Percentiles rank a stretch among this genome's conserved stretches.
phyloP scores from a whole-genome alignment of 2,797 vertebrate species.

The Moxostoma hubbsi region DNA sequence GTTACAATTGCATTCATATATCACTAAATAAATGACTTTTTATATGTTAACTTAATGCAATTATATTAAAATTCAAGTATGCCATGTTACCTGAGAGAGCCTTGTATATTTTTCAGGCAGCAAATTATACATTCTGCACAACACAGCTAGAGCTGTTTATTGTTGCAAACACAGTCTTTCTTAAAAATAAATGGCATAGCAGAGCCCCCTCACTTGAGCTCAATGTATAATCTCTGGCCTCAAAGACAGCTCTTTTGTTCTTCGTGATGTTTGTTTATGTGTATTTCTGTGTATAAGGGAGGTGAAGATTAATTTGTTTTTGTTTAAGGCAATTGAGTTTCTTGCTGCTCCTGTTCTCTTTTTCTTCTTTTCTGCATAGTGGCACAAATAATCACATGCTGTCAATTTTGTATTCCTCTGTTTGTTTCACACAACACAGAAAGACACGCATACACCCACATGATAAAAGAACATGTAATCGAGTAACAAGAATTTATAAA shows the following conservation, averaged over 20 bases:
- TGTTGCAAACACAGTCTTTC: neutral
- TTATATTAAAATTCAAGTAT: too few species aligned
- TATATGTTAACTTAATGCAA: too few species aligned
- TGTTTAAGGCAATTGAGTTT: conserved; percentile 1
- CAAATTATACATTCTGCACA: too few species aligned
- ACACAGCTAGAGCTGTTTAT: too few species aligned
- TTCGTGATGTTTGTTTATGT: conserved; percentile 16
- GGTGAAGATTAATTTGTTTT: conserved; percentile 1
- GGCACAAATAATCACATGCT: conserved; percentile 17
- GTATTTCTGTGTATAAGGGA: neutral
- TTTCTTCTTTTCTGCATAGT: neutral
- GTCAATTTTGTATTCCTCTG: conserved; percentile 12
- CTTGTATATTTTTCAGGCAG: too few species aligned
- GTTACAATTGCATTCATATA: too few species aligned
- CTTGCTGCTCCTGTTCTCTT: neutral
- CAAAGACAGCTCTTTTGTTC: conserved; percentile 31
- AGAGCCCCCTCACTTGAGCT: neutral
- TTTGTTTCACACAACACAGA: conserved; percentile 10
- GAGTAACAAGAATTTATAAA: neutral
- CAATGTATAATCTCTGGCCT: neutral
- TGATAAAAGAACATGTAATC: neutral
- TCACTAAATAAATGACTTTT: too few species aligned
- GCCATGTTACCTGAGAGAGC: too few species aligned
- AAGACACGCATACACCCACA: neutral
- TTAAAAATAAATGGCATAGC: conserved; percentile 7